Evolutionary conservation across 2,797 vertebrate genomes (phyloP).

Genomic region (Arctocebus calabarensis): DNA sequence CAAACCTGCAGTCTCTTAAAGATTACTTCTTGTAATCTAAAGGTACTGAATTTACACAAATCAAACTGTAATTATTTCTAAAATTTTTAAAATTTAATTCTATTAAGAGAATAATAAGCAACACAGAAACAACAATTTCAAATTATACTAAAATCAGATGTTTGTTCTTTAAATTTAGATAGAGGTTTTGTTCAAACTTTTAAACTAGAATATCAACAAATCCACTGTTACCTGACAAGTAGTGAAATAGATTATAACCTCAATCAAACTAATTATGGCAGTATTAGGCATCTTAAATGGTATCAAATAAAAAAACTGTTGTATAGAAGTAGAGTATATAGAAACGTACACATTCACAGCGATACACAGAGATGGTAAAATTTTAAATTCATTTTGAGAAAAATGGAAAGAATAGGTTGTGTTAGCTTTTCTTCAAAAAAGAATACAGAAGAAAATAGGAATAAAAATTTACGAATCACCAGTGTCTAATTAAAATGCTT

Average conservation of each 20-base stretch:
- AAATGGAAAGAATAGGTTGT: background rate
- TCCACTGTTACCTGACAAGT: background rate
- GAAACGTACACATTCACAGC: background rate
- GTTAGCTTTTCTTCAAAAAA: conserved; percentile 12
- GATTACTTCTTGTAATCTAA: background rate
- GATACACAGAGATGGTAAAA: background rate
- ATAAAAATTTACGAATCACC: conserved; percentile 46
- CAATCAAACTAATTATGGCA: conserved; percentile 42
- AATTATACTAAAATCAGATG: conserved; percentile 7
- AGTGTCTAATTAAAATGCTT: background rate
- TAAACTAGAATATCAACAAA: conserved; percentile 2
- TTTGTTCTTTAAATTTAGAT: conserved; percentile 19
- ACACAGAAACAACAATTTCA: conserved; percentile 2
- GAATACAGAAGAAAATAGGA: conserved; percentile 30
- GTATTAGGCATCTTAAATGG: background rate
- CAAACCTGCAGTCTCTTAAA: conserved; percentile 11
- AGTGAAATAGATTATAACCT: conserved; percentile 32
- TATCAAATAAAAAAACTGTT: no score
- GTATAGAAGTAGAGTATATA: background rate
- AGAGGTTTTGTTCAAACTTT: conserved; percentile 36
- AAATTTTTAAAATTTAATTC: background rate
- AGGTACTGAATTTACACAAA: background rate
- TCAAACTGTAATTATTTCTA: conserved; percentile 7
- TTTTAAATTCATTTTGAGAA: conserved; percentile 16
- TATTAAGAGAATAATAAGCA: conserved; percentile 3